A percentile compares a stretch with the other conserved stretches of the same genome.
These are phyloP conservation scores for Daphoenositta chrysoptera DNA, from an alignment of 2,113 vertebrate species.

Conservation along the genomic window DNA sequence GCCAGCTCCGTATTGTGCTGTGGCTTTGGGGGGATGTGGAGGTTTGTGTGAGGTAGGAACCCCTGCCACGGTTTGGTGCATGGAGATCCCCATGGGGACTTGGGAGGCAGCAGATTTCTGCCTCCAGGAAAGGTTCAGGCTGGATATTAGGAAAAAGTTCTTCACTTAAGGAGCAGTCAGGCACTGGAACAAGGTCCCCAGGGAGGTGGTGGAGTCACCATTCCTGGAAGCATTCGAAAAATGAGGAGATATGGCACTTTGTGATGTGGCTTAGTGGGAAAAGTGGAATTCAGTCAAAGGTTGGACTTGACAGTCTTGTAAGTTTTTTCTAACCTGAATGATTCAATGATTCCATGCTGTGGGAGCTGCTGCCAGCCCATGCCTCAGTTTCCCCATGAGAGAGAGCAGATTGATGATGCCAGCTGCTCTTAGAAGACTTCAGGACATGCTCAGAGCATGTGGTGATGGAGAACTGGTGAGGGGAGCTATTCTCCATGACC, in stretches of 20 bases:
- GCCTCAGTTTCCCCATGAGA: not conserved
- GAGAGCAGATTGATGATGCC: not conserved
- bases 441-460: not conserved
- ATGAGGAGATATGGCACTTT: not conserved
- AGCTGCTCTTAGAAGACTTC: not conserved
- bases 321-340: not conserved
- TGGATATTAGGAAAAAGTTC: not conserved
- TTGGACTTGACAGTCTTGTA: not conserved
- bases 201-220: not conserved
- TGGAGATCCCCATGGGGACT: fast-evolving
- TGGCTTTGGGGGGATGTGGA: not conserved
- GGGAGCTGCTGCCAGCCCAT: not conserved
- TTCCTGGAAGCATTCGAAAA: fast-evolving
- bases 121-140: not conserved
- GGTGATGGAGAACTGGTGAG: not conserved
- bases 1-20: fast-evolving
- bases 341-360: not conserved
- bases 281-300: not conserved
- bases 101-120: not conserved
- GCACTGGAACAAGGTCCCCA: not conserved
- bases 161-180: not conserved
- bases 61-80: fast-evolving
- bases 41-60: not conserved
- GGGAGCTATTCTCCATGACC: not conserved
- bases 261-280: not conserved